Base-by-base conservation (phyloP, 2,888 invertebrate genomes). In the Axea sp. region DNA sequence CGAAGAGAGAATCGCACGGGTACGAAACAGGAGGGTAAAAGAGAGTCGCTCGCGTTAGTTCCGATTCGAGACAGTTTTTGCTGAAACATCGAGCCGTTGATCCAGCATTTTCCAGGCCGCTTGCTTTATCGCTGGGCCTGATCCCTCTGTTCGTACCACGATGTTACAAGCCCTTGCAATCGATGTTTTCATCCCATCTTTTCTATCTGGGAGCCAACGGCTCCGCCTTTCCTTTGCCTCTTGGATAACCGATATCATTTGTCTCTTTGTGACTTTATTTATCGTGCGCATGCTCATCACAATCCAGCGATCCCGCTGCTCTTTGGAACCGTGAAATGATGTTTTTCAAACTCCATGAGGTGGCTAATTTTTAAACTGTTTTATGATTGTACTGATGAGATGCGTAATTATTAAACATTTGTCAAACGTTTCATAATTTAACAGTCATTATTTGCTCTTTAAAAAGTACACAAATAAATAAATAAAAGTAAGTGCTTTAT, bases 101-200 rank as follows among this genome's bases (percentile, higher is more conserved):
- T 85, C 85, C 83, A 77, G 81, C 80, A 85, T 85, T 85, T 85
- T 85, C 85, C 85, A 82, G 84, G 81, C 84, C 81, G 84, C 84
- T 84, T 84, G 83, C 77, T 84, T 85, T 84, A 84, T 84, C 83
- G 80, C 78, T 81, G 77, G 78, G 79, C 80, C 77, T 82, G 80
- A 82, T 82, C 83, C 81, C 80, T 76, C 78, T 78, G 84, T 84
- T 84, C 84, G 80, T 84, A 81, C 84, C 82, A 80, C 81, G 79
- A 80, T 84, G 81, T 83, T 84, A 84, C 84, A 84, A 84, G 81
- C 81, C 79, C 80, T 80, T 79, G 83, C 83, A 83, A 84, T 84
- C 83, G 83, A 81, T 84, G 83, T 82, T 84, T 62, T 74, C 55
- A 57, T 74, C 73, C 76, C 65, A 76, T 73, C 62, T 76, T 73